Evolutionary conservation across 1,140 invertebrate species (phyloP).

Genomic region (Anoplophora glabripennis): DNA sequence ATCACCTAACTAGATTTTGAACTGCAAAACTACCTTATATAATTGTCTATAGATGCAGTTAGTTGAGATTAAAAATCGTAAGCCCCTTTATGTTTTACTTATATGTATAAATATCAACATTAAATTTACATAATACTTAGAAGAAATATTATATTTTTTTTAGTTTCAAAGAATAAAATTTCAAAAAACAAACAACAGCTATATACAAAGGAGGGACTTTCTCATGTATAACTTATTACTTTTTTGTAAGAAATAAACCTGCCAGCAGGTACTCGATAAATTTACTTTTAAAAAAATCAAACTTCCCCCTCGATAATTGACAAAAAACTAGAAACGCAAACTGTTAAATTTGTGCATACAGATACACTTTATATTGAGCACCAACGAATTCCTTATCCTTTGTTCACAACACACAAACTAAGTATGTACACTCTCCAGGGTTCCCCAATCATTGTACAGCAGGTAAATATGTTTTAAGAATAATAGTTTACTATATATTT

Average conservation of each 20-base stretch:
- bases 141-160: constrained; percentile 26
- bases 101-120: constrained; percentile 32
- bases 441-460: constrained; percentile 32
- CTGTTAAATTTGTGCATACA: constrained; percentile 27
- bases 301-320: constrained; percentile 34
- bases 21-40: constrained; percentile 26
- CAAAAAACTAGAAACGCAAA: constrained; percentile 26
- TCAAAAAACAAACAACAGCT: constrained; percentile 40
- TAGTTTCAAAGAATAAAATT: constrained; percentile 40
- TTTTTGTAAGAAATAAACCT: constrained; percentile 28
- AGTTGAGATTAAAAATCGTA: constrained; percentile 23
- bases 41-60: constrained; percentile 27
- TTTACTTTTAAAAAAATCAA: constrained; percentile 19
- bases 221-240: constrained; percentile 1
- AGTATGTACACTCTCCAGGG: constrained; percentile 21
- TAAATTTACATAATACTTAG: constrained; percentile 39
- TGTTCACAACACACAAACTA: constrained; percentile 27
- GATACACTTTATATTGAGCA: constrained; percentile 33
- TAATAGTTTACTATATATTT: constrained; percentile 24
- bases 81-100: constrained; percentile 18
- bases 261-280: constrained; percentile 37
- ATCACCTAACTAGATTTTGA: constrained; percentile 17
- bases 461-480: constrained; percentile 23
- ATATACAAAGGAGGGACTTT: constrained; percentile 41
- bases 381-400: constrained; percentile 30